phyloP scores from a whole-genome alignment of 2,113 vertebrate genomes.

The Chloroceryle aenea region DNA sequence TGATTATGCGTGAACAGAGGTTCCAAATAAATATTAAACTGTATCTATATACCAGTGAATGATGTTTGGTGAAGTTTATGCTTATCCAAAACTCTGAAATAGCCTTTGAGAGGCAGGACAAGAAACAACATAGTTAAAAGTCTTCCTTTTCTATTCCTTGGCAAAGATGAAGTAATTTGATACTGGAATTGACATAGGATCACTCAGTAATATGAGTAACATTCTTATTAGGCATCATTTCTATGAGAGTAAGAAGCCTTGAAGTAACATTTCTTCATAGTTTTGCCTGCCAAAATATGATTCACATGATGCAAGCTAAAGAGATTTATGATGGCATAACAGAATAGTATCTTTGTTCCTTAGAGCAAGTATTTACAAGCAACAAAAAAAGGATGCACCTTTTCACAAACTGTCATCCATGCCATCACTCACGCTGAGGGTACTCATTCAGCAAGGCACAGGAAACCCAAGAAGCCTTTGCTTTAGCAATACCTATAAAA shows the following conservation, averaged over 20 bases:
- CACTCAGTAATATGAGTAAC: background rate
- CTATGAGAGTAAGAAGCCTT: background rate
- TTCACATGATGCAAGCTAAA: background rate
- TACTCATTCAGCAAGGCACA: background rate
- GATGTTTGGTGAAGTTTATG: background rate
- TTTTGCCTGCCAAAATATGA: background rate
- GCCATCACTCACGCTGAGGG: background rate
- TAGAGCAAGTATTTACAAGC: background rate
- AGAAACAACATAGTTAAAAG: background rate
- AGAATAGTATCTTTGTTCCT: background rate
- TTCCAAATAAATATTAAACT: background rate
- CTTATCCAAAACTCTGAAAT: background rate
- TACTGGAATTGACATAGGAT: background rate
- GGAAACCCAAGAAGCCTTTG: background rate
- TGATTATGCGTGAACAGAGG: background rate
- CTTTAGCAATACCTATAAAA: background rate
- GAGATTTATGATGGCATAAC: background rate
- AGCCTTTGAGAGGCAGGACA: background rate
- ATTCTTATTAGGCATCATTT: background rate
- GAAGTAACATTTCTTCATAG: background rate
- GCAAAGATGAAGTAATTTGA: background rate
- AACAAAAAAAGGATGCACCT: background rate
- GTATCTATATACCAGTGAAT: background rate
- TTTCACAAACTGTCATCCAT: background rate
- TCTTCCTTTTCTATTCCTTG: background rate